Evolutionary conservation across 2,797 vertebrate genomes (phyloP), one percentile per base, ranked within the genome.

Genomic region (Nyctalus aviator): DNA sequence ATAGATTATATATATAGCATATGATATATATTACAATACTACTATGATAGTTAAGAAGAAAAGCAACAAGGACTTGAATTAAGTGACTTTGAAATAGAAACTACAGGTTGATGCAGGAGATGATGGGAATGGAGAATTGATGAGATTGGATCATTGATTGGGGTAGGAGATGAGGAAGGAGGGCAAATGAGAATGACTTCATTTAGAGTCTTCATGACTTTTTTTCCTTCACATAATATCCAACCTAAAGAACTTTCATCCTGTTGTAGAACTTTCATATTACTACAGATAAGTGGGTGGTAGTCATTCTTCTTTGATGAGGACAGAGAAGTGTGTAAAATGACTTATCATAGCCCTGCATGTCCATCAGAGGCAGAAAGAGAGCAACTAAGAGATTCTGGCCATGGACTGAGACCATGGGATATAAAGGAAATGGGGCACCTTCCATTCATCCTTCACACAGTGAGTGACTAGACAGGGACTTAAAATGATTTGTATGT

Each of bases 131-230:
- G 41, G 23, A 12, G 55, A 79, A 93, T 25, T 66, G 41, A 21
- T 37, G 69, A n/a, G 46, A 76, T 50, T 66, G 37, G 20, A 32
- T 35, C 57, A 62, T 7, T 68, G 44, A 53, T 7, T 76, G 30
- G 2, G 37, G 13, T 41, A 17, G 57, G 64, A 62, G n/a, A 35
- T 50, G 37, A 81, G 10, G 5, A 15, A 66, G 46, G 35, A 78
- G 76, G 75, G 37, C 83, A 75, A 77, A 90, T 68, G n/a, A 86
- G 20, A 27, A 21, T 73, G 44, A 84, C 27, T 94, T 23, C 71
- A 23, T 30, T 59, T 84, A 21, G 68, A 77, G 17, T 32, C 27
- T 77, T 90, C 35, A 8, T 35, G 44, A 37, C 14, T 62, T 55
- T 81, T 25, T 44, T 78, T 86, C 68, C 86, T 79, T 57, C 1